phyloP scores from a whole-genome alignment of 2,113 vertebrate genomes.

The Colaptes auratus region DNA sequence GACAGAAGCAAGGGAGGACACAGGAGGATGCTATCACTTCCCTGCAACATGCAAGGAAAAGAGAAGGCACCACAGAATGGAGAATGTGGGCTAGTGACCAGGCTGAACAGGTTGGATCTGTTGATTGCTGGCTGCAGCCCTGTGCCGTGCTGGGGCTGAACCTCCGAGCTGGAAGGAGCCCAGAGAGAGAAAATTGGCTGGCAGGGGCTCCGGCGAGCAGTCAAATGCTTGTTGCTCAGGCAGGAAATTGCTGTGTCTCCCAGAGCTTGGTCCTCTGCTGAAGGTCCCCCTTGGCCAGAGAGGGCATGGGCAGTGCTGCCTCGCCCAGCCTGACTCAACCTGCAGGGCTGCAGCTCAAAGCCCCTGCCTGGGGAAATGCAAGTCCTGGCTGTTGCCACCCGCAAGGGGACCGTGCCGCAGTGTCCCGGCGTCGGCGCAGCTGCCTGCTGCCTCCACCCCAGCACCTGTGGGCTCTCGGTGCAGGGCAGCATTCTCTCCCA shows the following conservation, averaged over 20 bases:
- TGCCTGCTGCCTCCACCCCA: rapidly evolving
- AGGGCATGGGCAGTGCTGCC: neutral
- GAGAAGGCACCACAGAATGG: neutral
- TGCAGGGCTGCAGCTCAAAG: neutral
- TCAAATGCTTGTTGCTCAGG: neutral
- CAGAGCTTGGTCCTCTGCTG: neutral
- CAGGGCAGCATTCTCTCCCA: neutral
- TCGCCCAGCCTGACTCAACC: neutral
- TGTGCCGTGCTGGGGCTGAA: neutral
- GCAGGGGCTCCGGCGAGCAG: neutral
- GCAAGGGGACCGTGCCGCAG: neutral
- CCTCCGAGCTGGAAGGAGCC: neutral
- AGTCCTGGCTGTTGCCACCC: neutral
- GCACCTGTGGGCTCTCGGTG: neutral
- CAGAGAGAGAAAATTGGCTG: slow-evolving; percentile 16
- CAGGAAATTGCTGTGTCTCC: neutral
- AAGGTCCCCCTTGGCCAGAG: neutral
- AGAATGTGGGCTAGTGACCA: neutral
- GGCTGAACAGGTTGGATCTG: neutral
- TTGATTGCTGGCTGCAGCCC: slow-evolving; percentile 8
- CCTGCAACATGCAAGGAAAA: neutral
- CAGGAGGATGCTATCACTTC: neutral
- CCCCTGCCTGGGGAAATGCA: rapidly evolving
- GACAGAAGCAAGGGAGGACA: neutral
- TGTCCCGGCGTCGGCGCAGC: neutral